A percentile compares a stretch with the other conserved stretches of the same genome.
These are phyloP conservation scores for Drosophila sulfurigaster DNA, from an alignment of 1,140 invertebrate species.

Conservation along the genomic window DNA sequence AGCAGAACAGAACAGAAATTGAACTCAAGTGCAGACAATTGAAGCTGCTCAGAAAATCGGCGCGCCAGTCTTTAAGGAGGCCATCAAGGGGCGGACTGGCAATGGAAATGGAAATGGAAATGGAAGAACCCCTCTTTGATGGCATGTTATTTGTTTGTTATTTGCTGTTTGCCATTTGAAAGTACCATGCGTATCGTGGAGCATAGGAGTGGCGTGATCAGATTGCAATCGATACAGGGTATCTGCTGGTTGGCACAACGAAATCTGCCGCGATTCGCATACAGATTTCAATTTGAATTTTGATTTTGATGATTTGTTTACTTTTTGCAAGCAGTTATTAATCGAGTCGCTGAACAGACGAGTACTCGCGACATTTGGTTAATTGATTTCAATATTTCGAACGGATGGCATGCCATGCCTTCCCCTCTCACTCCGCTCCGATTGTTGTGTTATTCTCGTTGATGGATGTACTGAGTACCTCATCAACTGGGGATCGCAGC, in stretches of 20 bases:
- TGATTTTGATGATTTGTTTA: constrained; percentile 51
- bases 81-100: constrained; percentile 10
- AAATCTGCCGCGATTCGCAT: constrained; percentile 7
- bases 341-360: constrained; percentile 55
- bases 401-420: not conserved
- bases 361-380: constrained; percentile 78
- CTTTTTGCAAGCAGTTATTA: constrained; percentile 65
- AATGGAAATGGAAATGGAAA: not conserved
- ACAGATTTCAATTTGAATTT: constrained; percentile 57
- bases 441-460: not conserved
- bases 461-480: constrained; percentile 4
- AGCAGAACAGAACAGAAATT: constrained; percentile 58
- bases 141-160: constrained; percentile 25
- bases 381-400: constrained; percentile 68
- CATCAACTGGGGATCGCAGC: not conserved
- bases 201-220: not conserved
- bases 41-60: constrained; percentile 65
- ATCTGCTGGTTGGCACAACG: not conserved
- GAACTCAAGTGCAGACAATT: constrained; percentile 83
- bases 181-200: constrained; percentile 4
- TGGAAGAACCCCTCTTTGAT: constrained; percentile 57
- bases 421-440: not conserved
- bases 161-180: constrained; percentile 35
- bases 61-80: constrained; percentile 47
- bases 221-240: constrained; percentile 5